phyloP scores from a whole-genome alignment of 2,888 invertebrate genomes.

The Rhogogaster chlorosoma region DNA sequence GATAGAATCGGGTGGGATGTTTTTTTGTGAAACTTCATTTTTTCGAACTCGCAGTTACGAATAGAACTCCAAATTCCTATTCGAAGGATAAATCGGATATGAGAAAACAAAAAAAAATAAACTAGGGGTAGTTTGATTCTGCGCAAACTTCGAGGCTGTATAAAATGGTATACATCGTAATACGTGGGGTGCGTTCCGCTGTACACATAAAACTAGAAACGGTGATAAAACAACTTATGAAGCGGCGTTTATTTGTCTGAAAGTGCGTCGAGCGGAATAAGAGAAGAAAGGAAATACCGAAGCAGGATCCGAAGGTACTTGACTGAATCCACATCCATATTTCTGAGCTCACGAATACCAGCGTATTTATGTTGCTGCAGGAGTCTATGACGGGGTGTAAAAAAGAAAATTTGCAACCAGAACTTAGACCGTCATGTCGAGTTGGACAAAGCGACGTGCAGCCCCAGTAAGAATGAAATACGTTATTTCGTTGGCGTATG shows the following conservation, averaged over 20 bases:
- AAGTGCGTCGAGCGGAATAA: constrained; percentile 37
- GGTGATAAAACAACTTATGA: constrained; percentile 35
- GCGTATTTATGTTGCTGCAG: background rate
- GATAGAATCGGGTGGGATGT: background rate
- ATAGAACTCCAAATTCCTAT: background rate
- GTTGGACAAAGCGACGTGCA: background rate
- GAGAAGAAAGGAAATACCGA: background rate
- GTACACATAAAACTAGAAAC: constrained; percentile 4
- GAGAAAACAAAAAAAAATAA: background rate
- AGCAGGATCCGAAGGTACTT: constrained; percentile 13
- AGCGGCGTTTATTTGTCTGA: constrained; percentile 35
- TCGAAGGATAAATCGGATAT: background rate
- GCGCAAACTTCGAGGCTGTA: background rate
- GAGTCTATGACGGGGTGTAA: constrained; percentile 10
- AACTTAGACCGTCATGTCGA: background rate
- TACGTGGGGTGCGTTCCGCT: background rate
- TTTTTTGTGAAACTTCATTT: background rate
- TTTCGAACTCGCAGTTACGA: no score
- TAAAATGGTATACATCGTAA: background rate
- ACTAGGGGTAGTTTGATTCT: background rate
- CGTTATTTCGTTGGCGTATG: background rate
- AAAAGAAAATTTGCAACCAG: background rate
- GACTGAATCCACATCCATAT: background rate
- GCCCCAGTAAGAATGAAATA: background rate
- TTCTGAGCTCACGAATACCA: background rate